Evolutionary conservation across 2,113 vertebrate genomes (phyloP), one percentile per base, ranked within the genome.

Genomic region (Uropsilus gracilis): DNA sequence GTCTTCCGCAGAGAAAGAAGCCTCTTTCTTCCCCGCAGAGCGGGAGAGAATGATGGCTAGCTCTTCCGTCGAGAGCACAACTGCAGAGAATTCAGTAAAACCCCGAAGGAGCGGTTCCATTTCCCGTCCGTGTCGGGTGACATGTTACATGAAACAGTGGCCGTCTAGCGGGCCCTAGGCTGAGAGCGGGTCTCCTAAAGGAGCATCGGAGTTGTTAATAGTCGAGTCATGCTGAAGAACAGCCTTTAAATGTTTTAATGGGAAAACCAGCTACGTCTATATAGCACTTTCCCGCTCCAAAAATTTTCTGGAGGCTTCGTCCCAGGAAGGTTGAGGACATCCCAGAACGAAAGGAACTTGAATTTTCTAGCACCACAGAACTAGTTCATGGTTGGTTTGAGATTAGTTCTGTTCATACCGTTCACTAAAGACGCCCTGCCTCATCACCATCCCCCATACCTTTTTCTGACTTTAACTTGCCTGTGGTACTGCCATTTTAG

Each of bases 361-460:
- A 88, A 76, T 91, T 50, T 89, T 48, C 13, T 53, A 86, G 71
- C n/a, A 48, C 68, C 64, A 95, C 18, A 46, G 59, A 84, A 91
- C 14, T 48, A 68, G 64, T 83, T 48, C 42, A 37, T 13, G 46
- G 68, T 46, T 32, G 55, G 37, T 64, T 64, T 66, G 39, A 53
- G 46, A 88, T 39, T 76, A 46, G 16, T 75, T 72, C 59, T 30
- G 32, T 59, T 82, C 39, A 39, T 12, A 16, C 14, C 48, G 26
- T 57, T n/a, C 34, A 89, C 24, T 12, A 50, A 8, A 46, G 8
- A 77, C 13, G n/a, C 14, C 22, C 50, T 3, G 8, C 5, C 46
- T 57, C 4, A 53, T 53, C 17, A 53, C 17, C 17, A 53, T 69
- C 42, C n/a, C n/a, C n/a, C n/a, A n/a, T n/a, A n/a, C n/a, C n/a